A percentile compares a stretch with the other conserved stretches of the same genome.
phyloP scores from a whole-genome alignment of 2,113 vertebrate species.

The Phalacrocorax carbo region DNA sequence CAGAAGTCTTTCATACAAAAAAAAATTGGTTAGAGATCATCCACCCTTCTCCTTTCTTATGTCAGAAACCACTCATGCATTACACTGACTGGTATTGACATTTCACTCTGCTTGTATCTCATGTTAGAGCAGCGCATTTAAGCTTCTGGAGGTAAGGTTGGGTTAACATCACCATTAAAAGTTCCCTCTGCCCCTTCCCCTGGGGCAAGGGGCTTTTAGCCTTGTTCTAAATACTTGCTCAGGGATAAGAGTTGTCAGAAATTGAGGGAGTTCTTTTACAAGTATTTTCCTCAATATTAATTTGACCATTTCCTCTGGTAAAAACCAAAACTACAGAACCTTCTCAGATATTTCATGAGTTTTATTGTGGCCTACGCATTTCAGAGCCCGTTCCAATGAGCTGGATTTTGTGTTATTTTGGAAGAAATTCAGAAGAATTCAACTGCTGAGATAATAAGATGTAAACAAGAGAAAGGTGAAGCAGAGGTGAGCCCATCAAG shows the following conservation, averaged over 20 bases:
- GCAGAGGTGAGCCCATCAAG: neutral
- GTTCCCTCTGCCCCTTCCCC: neutral
- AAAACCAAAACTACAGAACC: neutral
- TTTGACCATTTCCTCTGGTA: neutral
- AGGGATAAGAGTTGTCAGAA: neutral
- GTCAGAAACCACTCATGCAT: neutral
- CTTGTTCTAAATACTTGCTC: neutral
- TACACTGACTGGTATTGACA: neutral
- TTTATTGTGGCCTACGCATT: neutral
- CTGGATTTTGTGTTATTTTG: neutral
- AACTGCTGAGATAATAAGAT: neutral
- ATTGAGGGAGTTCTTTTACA: neutral
- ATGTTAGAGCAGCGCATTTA: neutral
- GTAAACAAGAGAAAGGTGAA: neutral
- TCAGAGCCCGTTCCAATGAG: neutral
- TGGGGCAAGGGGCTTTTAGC: neutral
- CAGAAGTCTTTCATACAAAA: neutral
- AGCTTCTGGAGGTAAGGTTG: neutral
- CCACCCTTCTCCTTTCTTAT: neutral
- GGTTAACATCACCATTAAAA: neutral
- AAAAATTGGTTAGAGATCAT: neutral
- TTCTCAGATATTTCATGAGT: neutral
- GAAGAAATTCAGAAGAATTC: neutral
- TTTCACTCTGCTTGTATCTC: neutral
- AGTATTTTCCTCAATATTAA: neutral